Conservation (phyloP, 2,888 invertebrate genomes). For the Bruchidius siliquastri region DNA sequence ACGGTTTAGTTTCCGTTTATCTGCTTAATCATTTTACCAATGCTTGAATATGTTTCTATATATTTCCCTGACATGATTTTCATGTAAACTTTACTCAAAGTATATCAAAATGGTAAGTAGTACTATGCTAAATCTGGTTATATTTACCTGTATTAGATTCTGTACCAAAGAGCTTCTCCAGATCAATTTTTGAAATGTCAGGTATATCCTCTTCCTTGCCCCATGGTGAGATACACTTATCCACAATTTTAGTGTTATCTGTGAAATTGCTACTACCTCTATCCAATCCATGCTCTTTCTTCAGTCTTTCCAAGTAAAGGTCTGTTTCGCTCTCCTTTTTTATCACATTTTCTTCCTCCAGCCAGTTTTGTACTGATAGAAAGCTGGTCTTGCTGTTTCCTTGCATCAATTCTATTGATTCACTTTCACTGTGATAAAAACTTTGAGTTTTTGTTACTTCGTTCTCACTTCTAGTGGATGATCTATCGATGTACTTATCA, state of each 20-base stretch:
- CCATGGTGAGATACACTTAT: conserved; percentile 22
- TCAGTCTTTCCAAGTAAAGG: conserved; percentile 25
- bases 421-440: background rate
- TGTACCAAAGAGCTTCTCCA: conserved; percentile 32
- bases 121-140: no score
- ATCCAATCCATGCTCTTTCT: conserved; percentile 14
- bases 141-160: conserved; percentile 27
- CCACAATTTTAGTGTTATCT: conserved; percentile 27
- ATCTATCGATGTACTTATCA: conserved; percentile 14
- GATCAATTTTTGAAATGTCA: conserved; percentile 31
- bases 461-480: background rate
- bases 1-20: no score
- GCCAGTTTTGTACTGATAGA: conserved; percentile 14
- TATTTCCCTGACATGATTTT: no score
- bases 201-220: conserved; percentile 23
- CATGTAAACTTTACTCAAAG: no score
- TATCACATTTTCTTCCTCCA: conserved; percentile 12
- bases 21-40: no score
- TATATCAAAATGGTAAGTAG: no score
- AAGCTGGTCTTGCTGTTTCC: background rate
- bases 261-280: conserved; percentile 21
- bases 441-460: background rate
- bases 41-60: no score
- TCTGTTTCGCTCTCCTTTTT: conserved; percentile 29
- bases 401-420: background rate